Evolutionary conservation across 1,140 invertebrate species (phyloP).

Genomic region (Pogonomyrmex barbatus): DNA sequence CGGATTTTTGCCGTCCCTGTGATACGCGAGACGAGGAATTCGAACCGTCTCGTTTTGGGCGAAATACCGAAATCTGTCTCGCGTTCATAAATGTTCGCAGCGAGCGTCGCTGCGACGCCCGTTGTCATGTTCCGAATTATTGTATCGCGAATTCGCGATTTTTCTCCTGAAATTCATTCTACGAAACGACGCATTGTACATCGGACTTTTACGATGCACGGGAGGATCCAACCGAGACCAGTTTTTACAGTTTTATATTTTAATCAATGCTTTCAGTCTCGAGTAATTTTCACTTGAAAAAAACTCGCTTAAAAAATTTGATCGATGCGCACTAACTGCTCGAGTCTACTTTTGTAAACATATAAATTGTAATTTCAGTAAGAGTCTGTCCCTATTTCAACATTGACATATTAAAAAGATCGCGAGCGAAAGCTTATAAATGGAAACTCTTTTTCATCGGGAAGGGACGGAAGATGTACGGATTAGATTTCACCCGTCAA

Average conservation of each 20-base stretch:
- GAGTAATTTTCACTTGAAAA: not conserved
- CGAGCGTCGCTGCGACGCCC: slow-evolving; percentile 1
- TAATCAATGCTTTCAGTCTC: not conserved
- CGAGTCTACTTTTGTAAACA: not conserved
- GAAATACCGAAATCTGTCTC: slow-evolving; percentile 22
- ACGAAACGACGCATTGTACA: not conserved
- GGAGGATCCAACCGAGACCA: not conserved
- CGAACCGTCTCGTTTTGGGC: slow-evolving; percentile 20
- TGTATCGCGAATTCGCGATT: not conserved
- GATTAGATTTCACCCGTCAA: slow-evolving; percentile 3
- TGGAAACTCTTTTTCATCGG: not conserved
- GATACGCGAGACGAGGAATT: slow-evolving; percentile 49
- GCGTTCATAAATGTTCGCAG: slow-evolving; percentile 22
- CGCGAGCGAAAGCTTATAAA: not conserved
- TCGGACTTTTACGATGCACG: not conserved
- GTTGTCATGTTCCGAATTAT: slow-evolving; percentile 37
- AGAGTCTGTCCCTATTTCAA: not conserved
- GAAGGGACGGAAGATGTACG: not conserved
- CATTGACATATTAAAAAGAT: not conserved
- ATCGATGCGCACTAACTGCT: too few relatives aligned
- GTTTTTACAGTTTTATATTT: not conserved
- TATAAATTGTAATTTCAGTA: not conserved
- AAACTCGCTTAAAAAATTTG: not conserved
- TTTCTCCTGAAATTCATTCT: not conserved
- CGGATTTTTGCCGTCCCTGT: slow-evolving; percentile 52